phyloP scores from a whole-genome alignment of 2,113 vertebrate species.

The Gymnobelideus leadbeateri region DNA sequence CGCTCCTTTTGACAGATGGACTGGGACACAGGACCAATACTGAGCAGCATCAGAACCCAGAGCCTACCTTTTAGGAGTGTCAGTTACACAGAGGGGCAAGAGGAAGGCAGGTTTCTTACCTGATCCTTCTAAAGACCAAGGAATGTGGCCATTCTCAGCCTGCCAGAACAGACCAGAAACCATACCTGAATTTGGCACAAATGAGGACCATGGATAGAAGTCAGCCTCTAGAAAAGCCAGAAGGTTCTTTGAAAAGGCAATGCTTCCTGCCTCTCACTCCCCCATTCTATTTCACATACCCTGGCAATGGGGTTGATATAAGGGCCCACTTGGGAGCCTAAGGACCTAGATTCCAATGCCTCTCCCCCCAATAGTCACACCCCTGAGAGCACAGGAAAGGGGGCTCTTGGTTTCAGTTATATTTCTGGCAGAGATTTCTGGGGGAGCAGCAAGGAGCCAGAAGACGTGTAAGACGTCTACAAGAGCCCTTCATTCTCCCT shows the following conservation, averaged over 20 bases:
- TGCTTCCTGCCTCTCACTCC: too few species aligned
- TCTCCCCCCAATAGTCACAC: neutral
- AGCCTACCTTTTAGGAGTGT: neutral
- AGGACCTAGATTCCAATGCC: too few species aligned
- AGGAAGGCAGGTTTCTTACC: neutral
- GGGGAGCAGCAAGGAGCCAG: too few species aligned
- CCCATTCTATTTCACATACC: slow-evolving; percentile 17
- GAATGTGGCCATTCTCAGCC: neutral
- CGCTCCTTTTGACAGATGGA: neutral
- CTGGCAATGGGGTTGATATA: slow-evolving; percentile 61
- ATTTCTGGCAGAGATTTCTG: neutral
- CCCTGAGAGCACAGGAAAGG: too few species aligned
- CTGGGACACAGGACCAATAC: neutral
- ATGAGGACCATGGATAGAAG: neutral
- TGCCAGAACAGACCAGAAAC: slow-evolving; percentile 38
- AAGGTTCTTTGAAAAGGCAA: neutral
- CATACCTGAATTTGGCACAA: slow-evolving; percentile 72
- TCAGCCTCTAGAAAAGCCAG: neutral
- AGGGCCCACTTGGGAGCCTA: too few species aligned
- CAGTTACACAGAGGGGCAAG: neutral
- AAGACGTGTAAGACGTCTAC: neutral
- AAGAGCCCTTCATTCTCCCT: neutral
- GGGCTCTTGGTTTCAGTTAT: neutral
- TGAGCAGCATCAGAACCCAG: too few species aligned
- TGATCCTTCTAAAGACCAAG: neutral